Evolutionary conservation across 2,888 invertebrate species (phyloP), one percentile per base, ranked within the genome.

Genomic region (Meteorus colon): DNA sequence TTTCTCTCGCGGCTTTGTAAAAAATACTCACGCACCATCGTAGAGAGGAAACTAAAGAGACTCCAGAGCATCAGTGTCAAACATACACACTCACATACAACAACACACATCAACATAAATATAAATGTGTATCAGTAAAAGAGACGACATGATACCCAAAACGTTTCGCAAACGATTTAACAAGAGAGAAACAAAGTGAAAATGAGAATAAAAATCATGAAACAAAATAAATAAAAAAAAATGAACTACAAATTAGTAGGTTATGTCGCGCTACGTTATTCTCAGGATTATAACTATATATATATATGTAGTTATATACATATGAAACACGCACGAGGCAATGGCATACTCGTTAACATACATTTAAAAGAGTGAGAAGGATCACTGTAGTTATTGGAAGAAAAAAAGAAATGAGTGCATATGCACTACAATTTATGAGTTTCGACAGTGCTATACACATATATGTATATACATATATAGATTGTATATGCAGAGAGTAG

Each of bases 321-420:
- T 2, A 14, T 12, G 12, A 1, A 48, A 48, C 48, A 48, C 48
- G n/a, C 55, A 55, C 19, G 19, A 8, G n/a, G 37, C 65, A 65
- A 37, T 59, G 55, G n/a, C 27, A 65, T 69, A 75, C 82, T 80
- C 80, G 80, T 82, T 82, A 82, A 81, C 81, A 78, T 76, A 81
- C 80, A 81, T 81, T 80, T 79, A 78, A 59, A 45, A 55, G 55
- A 55, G 19, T 19, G 55, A 55, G 19, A 55, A 19, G 6, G 19
- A 19, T 19, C n/a, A 27, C n/a, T 45, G 19, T n/a, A n/a, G 34
- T 65, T 41, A 31, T 1, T 14, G 16, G 5, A 65, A 65, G 37
- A 65, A 65, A 65, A 65, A 55, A 8, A 55, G 10, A 55, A 55
- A 55, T 55, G 55, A n/a, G n/a, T 55, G 6, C 10, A 19, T 55